Percentiles rank a stretch among this genome's conserved stretches.
These are phyloP conservation scores for Phasianus colchicus DNA, from an alignment of 2,113 vertebrate species.

Conservation along the genomic window DNA sequence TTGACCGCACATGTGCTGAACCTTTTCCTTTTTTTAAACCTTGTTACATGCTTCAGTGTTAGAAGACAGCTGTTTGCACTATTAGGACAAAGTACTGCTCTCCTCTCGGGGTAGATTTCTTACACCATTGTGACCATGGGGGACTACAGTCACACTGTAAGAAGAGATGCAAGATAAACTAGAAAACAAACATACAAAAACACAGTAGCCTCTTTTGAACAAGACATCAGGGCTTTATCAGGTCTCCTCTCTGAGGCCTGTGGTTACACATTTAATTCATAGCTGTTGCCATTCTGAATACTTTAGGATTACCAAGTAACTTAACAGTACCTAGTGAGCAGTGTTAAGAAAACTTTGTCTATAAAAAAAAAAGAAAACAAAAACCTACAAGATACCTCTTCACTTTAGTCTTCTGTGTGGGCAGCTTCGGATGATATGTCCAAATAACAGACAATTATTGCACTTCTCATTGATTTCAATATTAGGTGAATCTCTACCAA, in stretches of 20 bases:
- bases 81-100: slow-evolving; percentile 34
- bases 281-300: neutral
- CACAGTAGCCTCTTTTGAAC: neutral
- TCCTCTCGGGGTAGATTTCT: neutral
- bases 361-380: no score
- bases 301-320: neutral
- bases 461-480: neutral
- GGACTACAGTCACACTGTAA: neutral
- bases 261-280: neutral
- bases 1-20: neutral
- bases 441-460: neutral
- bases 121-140: neutral
- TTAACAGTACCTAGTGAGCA: neutral
- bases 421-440: neutral
- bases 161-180: neutral
- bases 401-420: neutral
- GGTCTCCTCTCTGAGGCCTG: accelerated
- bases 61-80: slow-evolving; percentile 38
- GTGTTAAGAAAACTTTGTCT: neutral
- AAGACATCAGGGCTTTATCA: neutral
- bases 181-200: neutral
- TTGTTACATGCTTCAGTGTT: neutral
- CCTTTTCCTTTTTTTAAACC: neutral
- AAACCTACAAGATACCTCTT: no score
- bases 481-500: neutral